Percentiles rank a stretch among this genome's conserved stretches.
Conservation (phyloP, 2,888 invertebrate species). For the Chymomyza caudatula region DNA sequence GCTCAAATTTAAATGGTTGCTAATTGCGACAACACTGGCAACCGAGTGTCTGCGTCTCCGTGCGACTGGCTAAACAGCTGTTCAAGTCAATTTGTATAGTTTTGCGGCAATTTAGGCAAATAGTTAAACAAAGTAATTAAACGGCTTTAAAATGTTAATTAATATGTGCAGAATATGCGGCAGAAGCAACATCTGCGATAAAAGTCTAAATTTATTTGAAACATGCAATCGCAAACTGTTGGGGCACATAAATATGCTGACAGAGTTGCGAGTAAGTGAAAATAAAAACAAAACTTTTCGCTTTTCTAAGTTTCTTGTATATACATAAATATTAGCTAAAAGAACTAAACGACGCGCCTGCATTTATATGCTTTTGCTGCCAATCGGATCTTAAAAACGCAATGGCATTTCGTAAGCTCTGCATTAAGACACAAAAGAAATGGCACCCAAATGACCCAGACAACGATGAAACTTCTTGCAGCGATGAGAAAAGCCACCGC, state of each 20-base stretch:
- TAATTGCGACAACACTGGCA: background rate
- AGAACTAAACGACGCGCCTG: slow-evolving; percentile 23
- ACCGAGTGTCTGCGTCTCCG: background rate
- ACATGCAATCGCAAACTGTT: background rate
- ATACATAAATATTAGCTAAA: slow-evolving; percentile 31
- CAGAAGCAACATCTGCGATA: background rate
- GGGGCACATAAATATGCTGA: slow-evolving; percentile 18
- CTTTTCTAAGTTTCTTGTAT: too few species aligned
- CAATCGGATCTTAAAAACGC: slow-evolving; percentile 46
- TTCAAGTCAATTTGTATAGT: background rate
- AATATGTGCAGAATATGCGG: background rate
- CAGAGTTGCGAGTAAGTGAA: slow-evolving; percentile 38
- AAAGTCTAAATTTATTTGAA: background rate
- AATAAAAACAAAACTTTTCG: background rate
- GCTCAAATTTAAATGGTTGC: too few species aligned
- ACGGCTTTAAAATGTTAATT: background rate
- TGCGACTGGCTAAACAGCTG: slow-evolving; percentile 17
- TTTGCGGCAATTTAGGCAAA: background rate
- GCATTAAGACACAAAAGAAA: slow-evolving; percentile 45
- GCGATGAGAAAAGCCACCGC: background rate
- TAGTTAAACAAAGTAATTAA: background rate
- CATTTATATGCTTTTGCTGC: slow-evolving; percentile 46
- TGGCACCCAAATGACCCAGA: slow-evolving; percentile 24
- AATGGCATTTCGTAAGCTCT: slow-evolving; percentile 45
- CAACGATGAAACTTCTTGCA: background rate